phyloP scores from a whole-genome alignment of 1,140 invertebrate genomes.

The Lepidurus couesii region DNA sequence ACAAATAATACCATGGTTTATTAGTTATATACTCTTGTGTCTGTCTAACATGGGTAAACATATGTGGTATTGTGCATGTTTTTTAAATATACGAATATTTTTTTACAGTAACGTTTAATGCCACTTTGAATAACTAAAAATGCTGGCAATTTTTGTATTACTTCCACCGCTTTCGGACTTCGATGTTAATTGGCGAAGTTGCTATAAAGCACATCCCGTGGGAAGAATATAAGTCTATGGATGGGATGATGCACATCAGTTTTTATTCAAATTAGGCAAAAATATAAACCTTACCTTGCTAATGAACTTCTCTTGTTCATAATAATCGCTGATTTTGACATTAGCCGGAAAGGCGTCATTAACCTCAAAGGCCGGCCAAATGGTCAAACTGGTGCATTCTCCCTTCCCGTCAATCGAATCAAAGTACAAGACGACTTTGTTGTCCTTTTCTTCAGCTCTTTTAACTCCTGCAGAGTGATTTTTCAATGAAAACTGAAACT shows the following conservation, averaged over 20 bases:
- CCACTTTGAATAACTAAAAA: too few relatives aligned
- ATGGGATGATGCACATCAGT: constrained; percentile 35
- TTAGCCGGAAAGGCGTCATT: constrained; percentile 43
- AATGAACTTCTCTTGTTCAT: constrained; percentile 47
- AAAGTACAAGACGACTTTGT: background rate
- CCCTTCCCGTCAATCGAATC: background rate
- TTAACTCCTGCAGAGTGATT: background rate
- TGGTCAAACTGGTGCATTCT: background rate
- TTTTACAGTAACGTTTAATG: too few relatives aligned
- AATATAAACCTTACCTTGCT: background rate
- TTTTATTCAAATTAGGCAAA: background rate
- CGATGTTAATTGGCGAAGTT: too few relatives aligned
- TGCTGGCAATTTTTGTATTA: too few relatives aligned
- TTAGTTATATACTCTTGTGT: too few relatives aligned
- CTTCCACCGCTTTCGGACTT: too few relatives aligned
- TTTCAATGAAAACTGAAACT: background rate
- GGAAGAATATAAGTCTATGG: too few relatives aligned
- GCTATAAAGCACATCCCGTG: too few relatives aligned
- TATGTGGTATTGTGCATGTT: too few relatives aligned
- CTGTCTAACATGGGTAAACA: too few relatives aligned
- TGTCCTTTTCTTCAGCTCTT: background rate
- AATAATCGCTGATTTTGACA: constrained; percentile 64
- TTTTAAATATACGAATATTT: too few relatives aligned
- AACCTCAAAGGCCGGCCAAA: background rate
- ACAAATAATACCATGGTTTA: too few relatives aligned